Evolutionary conservation across 2,113 vertebrate genomes (phyloP).

Genomic region (Mormyrus iriodes): DNA sequence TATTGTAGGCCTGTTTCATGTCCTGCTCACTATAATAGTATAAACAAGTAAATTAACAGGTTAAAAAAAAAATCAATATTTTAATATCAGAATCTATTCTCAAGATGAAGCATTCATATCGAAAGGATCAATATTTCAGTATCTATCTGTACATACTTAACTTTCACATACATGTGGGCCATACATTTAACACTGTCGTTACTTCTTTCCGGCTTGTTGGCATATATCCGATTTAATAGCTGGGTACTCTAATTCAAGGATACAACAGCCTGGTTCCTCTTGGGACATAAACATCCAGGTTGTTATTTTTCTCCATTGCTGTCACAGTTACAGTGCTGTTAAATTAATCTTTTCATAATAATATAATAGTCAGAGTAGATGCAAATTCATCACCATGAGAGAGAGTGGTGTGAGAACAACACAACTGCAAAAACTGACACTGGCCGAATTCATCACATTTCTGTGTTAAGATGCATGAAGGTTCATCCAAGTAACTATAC

Average conservation of each 20-base stretch:
- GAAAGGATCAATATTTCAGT: background rate
- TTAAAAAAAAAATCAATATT: background rate
- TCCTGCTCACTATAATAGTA: background rate
- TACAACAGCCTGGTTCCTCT: background rate
- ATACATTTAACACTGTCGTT: background rate
- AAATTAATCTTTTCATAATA: background rate
- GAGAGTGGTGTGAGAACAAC: background rate
- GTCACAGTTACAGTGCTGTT: background rate
- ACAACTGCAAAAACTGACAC: background rate
- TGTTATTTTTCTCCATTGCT: background rate
- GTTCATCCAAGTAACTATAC: background rate
- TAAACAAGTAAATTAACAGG: background rate
- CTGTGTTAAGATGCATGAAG: background rate
- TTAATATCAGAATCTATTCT: background rate
- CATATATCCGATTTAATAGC: background rate
- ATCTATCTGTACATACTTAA: background rate
- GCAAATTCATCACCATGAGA: background rate
- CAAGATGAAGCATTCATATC: background rate
- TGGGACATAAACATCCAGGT: background rate
- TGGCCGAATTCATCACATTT: background rate
- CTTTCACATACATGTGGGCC: background rate
- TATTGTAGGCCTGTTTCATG: background rate
- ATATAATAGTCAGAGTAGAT: background rate
- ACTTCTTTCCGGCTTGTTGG: background rate
- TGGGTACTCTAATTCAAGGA: slow-evolving; percentile 4